A percentile compares a stretch with the other conserved stretches of the same genome.
phyloP scores from a whole-genome alignment of 2,797 vertebrate genomes.

The Pipistrellus pygmaeus region DNA sequence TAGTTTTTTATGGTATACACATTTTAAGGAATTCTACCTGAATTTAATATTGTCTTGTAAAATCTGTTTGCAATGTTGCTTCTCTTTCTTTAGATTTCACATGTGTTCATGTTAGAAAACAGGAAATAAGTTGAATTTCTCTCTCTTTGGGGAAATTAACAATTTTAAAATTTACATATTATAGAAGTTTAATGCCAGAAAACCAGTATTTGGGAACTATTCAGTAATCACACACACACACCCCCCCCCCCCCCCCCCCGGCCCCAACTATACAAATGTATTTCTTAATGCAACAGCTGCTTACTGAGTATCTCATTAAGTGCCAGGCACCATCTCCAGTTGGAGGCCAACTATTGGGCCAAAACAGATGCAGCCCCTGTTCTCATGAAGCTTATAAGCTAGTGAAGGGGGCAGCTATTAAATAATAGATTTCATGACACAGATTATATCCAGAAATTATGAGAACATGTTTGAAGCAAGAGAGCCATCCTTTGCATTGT shows the following conservation, averaged over 20 bases:
- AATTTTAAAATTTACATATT: background rate
- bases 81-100: background rate
- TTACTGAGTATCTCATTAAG: background rate
- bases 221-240: background rate
- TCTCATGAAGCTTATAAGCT: background rate
- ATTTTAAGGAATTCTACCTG: background rate
- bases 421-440: background rate
- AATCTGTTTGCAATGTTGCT: background rate
- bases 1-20: background rate
- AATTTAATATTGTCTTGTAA: background rate
- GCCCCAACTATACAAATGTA: background rate
- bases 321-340: background rate
- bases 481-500: background rate
- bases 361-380: background rate
- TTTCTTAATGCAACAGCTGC: slow-evolving; percentile 7
- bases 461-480: background rate
- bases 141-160: background rate
- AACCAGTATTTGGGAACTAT: background rate
- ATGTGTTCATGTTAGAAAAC: background rate
- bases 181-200: background rate
- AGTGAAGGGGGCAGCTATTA: background rate
- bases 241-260: no score
- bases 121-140: background rate
- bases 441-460: background rate
- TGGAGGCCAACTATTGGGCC: background rate